A percentile compares a stretch with the other conserved stretches of the same genome.
Conservation (phyloP, 2,888 invertebrate species). For the Auanema freiburgensis region DNA sequence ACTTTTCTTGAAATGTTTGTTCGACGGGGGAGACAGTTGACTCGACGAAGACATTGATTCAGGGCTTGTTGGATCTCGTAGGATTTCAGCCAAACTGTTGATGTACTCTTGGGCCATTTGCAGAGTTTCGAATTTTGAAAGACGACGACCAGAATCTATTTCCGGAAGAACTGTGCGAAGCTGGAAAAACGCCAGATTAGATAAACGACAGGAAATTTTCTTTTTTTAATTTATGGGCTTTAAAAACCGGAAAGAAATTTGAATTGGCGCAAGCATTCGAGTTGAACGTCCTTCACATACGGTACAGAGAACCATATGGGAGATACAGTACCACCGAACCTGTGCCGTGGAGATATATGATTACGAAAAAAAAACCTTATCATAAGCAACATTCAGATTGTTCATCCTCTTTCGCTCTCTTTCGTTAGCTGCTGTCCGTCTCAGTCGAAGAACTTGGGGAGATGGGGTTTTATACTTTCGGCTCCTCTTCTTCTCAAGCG, state of each 20-base stretch:
- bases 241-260: neutral
- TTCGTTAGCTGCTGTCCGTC: constrained; percentile 55
- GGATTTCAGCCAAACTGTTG: constrained; percentile 41
- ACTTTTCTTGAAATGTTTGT: no score
- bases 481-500: constrained; percentile 30
- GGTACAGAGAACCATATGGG: neutral
- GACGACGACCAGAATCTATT: constrained; percentile 58
- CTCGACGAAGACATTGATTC: no score
- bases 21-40: no score
- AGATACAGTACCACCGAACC: neutral
- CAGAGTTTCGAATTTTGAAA: constrained; percentile 64
- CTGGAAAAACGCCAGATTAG: constrained; percentile 41
- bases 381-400: constrained; percentile 61
- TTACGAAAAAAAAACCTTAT: constrained; percentile 42
- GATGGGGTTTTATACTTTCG: constrained; percentile 62
- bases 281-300: no score
- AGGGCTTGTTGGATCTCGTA: constrained; percentile 18
- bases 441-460: constrained; percentile 54
- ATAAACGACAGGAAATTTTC: no score
- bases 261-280: no score
- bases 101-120: constrained; percentile 64
- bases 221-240: no score
- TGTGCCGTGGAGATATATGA: neutral
- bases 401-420: constrained; percentile 63
- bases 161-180: constrained; percentile 62